These are phyloP conservation scores for Helicorthomorpha holstii DNA, from an alignment of 1,140 invertebrate species.

Conservation along the genomic window DNA sequence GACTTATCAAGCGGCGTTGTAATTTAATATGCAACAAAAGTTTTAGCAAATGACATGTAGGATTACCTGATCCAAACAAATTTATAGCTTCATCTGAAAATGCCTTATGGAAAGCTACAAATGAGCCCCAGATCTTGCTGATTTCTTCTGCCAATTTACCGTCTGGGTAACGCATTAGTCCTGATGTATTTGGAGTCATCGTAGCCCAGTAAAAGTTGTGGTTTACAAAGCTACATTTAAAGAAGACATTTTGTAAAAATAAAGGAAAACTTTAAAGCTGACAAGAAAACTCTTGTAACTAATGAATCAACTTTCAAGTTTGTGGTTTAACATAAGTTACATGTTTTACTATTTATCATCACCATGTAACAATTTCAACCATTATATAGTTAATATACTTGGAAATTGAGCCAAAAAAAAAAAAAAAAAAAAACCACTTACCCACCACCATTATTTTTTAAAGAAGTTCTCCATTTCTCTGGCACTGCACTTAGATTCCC, in stretches of 20 bases:
- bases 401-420: neutral
- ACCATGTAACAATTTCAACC: no score
- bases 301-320: no score
- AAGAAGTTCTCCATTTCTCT: conserved; percentile 10
- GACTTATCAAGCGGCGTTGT: no score
- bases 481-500: conserved; percentile 16
- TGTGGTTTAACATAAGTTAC: no score
- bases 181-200: conserved; percentile 18
- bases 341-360: no score
- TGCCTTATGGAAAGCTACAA: conserved; percentile 13
- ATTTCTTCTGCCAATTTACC: conserved; percentile 10
- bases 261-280: no score
- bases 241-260: no score
- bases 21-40: no score
- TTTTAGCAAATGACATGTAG: neutral
- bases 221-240: conserved; percentile 19
- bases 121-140: conserved; percentile 10
- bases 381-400: no score
- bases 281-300: no score
- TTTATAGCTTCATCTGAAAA: conserved; percentile 17
- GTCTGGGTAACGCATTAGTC: conserved; percentile 8
- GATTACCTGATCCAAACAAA: conserved; percentile 21
- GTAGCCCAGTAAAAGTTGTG: conserved; percentile 20
- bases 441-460: conserved; percentile 21
- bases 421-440: conserved; percentile 8